These are phyloP conservation scores for Epirrita christyi DNA, from an alignment of 2,888 invertebrate species.

Conservation along the genomic window DNA sequence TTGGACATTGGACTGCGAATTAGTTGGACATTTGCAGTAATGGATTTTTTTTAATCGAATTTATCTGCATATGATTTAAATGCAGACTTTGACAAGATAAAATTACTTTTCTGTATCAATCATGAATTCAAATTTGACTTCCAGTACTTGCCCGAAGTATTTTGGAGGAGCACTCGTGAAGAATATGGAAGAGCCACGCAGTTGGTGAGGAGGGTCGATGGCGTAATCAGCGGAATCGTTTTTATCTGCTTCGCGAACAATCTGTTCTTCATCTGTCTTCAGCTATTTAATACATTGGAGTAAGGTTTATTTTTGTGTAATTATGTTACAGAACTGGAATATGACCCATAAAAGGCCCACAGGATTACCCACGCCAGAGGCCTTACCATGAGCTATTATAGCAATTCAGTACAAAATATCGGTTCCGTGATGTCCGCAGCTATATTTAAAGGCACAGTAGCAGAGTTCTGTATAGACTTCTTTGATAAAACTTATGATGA, in stretches of 20 bases:
- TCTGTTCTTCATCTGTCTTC: constrained; percentile 89
- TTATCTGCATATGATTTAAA: no score
- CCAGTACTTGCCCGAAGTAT: constrained; percentile 85
- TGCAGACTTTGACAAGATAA: background rate
- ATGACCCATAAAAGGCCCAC: no score
- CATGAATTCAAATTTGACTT: constrained; percentile 27
- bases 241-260: constrained; percentile 89
- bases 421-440: no score
- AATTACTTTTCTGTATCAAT: background rate
- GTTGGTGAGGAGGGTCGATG: constrained; percentile 86
- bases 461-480: no score
- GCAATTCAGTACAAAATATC: no score
- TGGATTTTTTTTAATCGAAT: no score
- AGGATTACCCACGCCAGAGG: no score
- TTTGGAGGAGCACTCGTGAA: constrained; percentile 87
- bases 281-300: constrained; percentile 89
- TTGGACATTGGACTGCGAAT: constrained; percentile 10
- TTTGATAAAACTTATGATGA: no score
- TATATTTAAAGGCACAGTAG: no score
- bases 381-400: no score
- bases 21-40: constrained; percentile 13
- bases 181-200: constrained; percentile 87
- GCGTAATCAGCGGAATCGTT: constrained; percentile 86
- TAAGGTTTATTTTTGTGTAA: constrained; percentile 68
- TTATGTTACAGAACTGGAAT: no score